Evolutionary conservation across 1,140 invertebrate genomes (phyloP), one percentile per base, ranked within the genome.

Genomic region (Andrena cerasifolii): DNA sequence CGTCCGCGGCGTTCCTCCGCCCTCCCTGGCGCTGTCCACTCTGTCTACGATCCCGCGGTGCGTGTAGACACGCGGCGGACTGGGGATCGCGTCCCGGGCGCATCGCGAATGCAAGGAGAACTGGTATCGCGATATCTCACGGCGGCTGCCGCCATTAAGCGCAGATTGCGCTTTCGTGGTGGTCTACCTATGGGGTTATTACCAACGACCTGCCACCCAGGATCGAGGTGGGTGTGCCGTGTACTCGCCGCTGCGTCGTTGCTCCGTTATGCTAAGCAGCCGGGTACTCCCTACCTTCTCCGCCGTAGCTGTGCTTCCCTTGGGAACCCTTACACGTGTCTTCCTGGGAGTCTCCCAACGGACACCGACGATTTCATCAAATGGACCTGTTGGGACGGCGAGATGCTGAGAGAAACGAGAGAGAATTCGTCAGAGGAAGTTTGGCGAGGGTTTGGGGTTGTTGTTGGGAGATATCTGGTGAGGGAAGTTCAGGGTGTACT

Each of bases 131-230:
- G 85, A 86, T 87, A 87, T 87, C 85, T 86, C 77, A 84, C 75
- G 72, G 79, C 80, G 83, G 76, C 82, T 87, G 86, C 85, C 86
- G 80, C 86, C 83, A 87, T 87, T 87, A 87, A 87, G 80, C 80
- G 80, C 78, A 84, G 86, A 86, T 87, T 87, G 86, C 85, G 80
- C 85, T 86, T 84, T 86, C 86, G 82, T 76, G 86, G 86, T 87
- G 86, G 86, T 87, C 86, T 83, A 82, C 82, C 85, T 86, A 86
- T 86, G 83, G 75, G 86, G 85, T 87, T 87, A 87, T 87, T 87
- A 87, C 86, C 86, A 80, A 86, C 86, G 85, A 87, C 84, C 84
- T 86, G 86, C 86, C 86, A 87, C 85, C 86, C 85, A 87, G 83
- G 77, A 85, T 86, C 85, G 59, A 80, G 80, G 80, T 87, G 86